phyloP scores from a whole-genome alignment of 2,113 vertebrate genomes.

The Ornithorhynchus anatinus region DNA sequence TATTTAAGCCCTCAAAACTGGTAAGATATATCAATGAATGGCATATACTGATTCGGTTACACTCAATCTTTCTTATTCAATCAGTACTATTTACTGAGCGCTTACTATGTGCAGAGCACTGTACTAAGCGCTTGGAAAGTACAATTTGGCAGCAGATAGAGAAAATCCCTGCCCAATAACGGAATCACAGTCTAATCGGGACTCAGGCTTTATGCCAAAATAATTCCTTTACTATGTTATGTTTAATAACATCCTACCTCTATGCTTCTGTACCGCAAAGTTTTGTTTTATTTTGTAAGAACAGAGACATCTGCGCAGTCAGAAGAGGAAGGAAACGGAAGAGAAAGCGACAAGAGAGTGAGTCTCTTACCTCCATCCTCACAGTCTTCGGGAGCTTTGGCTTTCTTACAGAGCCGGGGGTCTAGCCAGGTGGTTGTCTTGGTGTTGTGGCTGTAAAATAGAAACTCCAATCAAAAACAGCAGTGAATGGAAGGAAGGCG shows the following conservation, averaged over 20 bases:
- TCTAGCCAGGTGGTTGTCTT: constrained; percentile 99
- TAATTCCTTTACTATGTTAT: not conserved
- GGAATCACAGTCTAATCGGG: not conserved
- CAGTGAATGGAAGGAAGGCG: not conserved
- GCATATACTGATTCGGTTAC: no score
- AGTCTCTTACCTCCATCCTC: constrained; percentile 89
- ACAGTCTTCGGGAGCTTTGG: constrained; percentile 96
- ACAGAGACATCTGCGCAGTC: not conserved
- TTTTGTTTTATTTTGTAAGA: constrained; percentile 14
- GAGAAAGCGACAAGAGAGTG: not conserved
- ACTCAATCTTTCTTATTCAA: no score
- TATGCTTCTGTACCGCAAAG: not conserved
- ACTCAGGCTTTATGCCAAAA: not conserved
- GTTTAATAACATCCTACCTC: no score
- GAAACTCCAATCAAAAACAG: constrained; percentile 38
- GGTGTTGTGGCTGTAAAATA: constrained; percentile 87
- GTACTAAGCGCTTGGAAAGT: no score
- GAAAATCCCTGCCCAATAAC: no score
- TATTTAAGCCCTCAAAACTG: no score
- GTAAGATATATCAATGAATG: no score
- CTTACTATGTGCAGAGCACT: no score
- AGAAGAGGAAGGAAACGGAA: not conserved
- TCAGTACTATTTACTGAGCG: no score
- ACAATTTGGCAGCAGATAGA: no score
- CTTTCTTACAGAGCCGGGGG: constrained; percentile 95